phyloP scores from a whole-genome alignment of 2,797 vertebrate genomes.

The Prionace glauca region DNA sequence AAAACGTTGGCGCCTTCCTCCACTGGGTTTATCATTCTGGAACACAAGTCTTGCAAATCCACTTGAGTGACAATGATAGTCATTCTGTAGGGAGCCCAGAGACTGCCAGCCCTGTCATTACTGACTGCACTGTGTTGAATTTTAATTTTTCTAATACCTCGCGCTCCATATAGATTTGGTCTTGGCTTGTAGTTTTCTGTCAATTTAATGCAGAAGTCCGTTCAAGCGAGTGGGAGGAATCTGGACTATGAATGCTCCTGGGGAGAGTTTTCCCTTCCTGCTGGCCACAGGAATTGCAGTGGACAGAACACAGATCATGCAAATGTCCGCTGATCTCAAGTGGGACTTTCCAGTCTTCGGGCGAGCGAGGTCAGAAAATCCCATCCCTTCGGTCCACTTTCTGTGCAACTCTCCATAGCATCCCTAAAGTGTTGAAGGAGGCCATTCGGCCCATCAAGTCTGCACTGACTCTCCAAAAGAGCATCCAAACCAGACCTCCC shows the following conservation, averaged over 20 bases:
- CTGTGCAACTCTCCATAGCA: neutral
- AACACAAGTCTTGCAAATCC: neutral
- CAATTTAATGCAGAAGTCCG: neutral
- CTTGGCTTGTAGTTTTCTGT: neutral
- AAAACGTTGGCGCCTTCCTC: neutral
- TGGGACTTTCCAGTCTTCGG: too few relatives aligned
- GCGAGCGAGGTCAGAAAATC: too few relatives aligned
- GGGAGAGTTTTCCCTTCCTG: too few relatives aligned
- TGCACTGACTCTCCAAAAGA: too few relatives aligned
- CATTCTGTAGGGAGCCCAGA: neutral
- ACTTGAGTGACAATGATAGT: neutral
- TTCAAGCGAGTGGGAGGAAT: neutral
- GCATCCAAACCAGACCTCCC: too few relatives aligned
- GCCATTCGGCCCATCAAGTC: too few relatives aligned
- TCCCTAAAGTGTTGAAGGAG: too few relatives aligned
- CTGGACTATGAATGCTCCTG: neutral
- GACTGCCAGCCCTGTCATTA: neutral
- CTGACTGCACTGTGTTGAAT: neutral
- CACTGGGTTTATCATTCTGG: neutral
- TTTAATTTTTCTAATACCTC: neutral
- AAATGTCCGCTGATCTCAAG: too few relatives aligned
- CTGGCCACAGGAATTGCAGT: too few relatives aligned
- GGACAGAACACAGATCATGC: too few relatives aligned
- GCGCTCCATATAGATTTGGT: neutral
- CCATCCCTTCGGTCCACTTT: too few relatives aligned